These are phyloP conservation scores for Menidia beryllina DNA, from an alignment of 2,113 vertebrate genomes.

Conservation along the genomic window DNA sequence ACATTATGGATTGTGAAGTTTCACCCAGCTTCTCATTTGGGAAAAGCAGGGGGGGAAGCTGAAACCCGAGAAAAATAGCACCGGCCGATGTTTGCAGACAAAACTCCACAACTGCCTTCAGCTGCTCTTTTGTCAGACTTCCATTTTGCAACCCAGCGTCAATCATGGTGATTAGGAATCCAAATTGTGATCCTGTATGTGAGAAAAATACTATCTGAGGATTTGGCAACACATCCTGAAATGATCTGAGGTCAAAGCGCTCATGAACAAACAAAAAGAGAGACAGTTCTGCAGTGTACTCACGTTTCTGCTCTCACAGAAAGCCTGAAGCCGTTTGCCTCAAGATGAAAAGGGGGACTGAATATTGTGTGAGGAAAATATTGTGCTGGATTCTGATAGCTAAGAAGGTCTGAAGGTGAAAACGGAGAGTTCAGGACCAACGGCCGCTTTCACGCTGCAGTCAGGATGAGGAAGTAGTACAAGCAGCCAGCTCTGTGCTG, in stretches of 20 bases:
- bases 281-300: constrained; percentile 33
- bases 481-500: constrained; percentile 42
- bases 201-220: not conserved
- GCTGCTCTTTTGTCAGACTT: constrained; percentile 8
- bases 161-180: not conserved
- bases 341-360: too few species aligned
- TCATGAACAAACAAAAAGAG: not conserved
- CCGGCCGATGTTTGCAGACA: constrained; percentile 28
- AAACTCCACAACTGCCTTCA: too few species aligned
- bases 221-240: not conserved
- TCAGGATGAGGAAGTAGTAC: constrained; percentile 69
- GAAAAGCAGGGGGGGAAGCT: constrained; percentile 18
- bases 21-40: constrained; percentile 1
- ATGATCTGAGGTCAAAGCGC: constrained; percentile 12
- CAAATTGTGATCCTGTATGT: not conserved
- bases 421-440: constrained; percentile 39
- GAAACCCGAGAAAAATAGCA: constrained; percentile 16
- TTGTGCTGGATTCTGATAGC: constrained; percentile 12
- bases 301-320: constrained; percentile 34
- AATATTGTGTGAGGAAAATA: constrained; percentile 48
- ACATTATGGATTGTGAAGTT: constrained; percentile 10
- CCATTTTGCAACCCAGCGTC: not conserved
- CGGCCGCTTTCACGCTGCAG: constrained; percentile 37
- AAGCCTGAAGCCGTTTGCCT: constrained; percentile 30
- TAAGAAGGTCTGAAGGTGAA: constrained; percentile 7